Base-by-base conservation (phyloP, 2,113 vertebrate species). In the Isurus oxyrinchus region DNA sequence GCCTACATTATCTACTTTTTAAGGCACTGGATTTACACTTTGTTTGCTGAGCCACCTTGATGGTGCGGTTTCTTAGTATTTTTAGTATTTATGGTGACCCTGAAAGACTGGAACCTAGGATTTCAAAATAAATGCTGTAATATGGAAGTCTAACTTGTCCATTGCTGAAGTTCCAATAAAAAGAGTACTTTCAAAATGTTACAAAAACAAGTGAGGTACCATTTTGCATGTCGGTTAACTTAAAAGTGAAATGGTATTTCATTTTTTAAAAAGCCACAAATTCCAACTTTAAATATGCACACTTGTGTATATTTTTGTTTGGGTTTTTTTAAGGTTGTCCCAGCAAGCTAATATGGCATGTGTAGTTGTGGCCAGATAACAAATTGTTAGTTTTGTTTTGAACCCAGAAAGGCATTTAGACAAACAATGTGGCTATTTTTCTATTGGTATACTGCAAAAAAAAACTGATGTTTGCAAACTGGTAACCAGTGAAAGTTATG, bases 1-100 rank as follows among this genome's bases (percentile, higher is more conserved):
- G 14, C 35, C 35, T 61, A 63, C 59, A 35, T 91, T 91, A 31
- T 59, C 88, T 53, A 88, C 19, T 88, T 88, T 59, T 91, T 91
- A 59, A 91, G 88, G 55, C 53, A 59, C 88, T 93, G 90, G 27
- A 63, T 93, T n/a, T 93, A 21, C 35, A 93, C 57, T 93, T 53
- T 40, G 59, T 93, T 93, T 93, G 57, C 59, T 93, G 90, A 63
- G 57, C 35, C 90, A 93, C 90, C 90, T 93, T 44, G 31, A 93
- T 93, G 90, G 31, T 40, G 57, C n/a, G 31, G 13, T 7, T 93
- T 35, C 79, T 81, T 40, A 61, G 13, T n/a, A 81, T 13, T 93
- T 93, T 93, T 93, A 93, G 90, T 93, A 63, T 93, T 87, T 63
- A 63, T 93, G 59, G 57, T 35, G 35, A 93, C 57, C 57, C 90